A percentile compares a stretch with the other conserved stretches of the same genome.
These are phyloP conservation scores for Drosophila sulfurigaster DNA, from an alignment of 1,140 invertebrate genomes.

Conservation along the genomic window DNA sequence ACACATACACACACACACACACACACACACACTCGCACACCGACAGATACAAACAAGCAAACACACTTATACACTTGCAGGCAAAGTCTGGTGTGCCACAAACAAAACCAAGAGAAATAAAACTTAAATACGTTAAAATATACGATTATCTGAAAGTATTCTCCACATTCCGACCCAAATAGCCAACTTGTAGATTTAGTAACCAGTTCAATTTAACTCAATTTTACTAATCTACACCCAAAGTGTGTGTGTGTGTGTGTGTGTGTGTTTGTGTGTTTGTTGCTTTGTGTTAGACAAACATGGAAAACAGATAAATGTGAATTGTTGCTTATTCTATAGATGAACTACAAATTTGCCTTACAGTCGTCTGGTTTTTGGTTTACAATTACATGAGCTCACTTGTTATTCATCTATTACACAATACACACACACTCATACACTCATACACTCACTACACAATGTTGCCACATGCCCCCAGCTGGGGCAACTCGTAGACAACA, in stretches of 20 bases:
- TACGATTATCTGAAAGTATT: conserved; percentile 22
- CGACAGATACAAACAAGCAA: neutral
- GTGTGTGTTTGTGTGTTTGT: conserved; percentile 6
- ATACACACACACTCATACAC: neutral
- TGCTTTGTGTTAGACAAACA: conserved; percentile 5
- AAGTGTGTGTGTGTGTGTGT: conserved; percentile 4
- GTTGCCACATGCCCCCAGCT: conserved; percentile 1
- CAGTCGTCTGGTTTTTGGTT: neutral
- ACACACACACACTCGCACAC: conserved; percentile 14
- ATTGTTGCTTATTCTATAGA: conserved; percentile 20
- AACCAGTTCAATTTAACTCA: conserved; percentile 42
- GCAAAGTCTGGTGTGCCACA: conserved; percentile 8
- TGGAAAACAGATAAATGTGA: conserved; percentile 22
- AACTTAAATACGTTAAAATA: conserved; percentile 30
- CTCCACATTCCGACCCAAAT: conserved; percentile 23
- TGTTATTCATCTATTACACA: conserved; percentile 19
- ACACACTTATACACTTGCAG: conserved; percentile 5
- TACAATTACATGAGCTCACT: conserved; percentile 12
- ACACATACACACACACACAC: neutral
- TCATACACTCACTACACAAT: neutral
- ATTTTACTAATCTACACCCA: conserved; percentile 44
- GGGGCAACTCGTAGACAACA: conserved; percentile 22
- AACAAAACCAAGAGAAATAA: conserved; percentile 17
- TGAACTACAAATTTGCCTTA: conserved; percentile 14
- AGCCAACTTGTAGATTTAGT: conserved; percentile 34